Evolutionary conservation across 2,113 vertebrate genomes (phyloP).

Genomic region (Melozone crissalis): DNA sequence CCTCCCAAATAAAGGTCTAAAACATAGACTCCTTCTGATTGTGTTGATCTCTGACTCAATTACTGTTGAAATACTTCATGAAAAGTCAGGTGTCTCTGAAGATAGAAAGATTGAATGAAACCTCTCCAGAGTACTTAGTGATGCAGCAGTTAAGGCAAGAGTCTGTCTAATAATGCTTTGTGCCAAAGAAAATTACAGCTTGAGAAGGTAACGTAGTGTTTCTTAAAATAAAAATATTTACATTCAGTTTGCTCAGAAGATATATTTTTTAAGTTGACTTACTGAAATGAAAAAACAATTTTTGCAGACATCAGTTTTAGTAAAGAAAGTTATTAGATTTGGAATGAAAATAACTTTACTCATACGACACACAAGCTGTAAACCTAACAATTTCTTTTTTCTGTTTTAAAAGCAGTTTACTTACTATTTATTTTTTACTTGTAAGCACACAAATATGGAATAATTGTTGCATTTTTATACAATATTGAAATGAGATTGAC

Average conservation of each 20-base stretch:
- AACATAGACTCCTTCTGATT: not conserved
- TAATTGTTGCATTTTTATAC: not conserved
- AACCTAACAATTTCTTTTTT: not conserved
- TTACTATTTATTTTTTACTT: not conserved
- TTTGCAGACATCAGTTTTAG: not conserved
- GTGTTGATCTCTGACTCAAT: not conserved
- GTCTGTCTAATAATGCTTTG: not conserved
- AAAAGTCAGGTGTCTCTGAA: not conserved
- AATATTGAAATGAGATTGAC: not conserved
- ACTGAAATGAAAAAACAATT: not conserved
- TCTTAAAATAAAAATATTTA: constrained; percentile 1
- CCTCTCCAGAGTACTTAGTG: not conserved
- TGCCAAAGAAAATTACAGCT: not conserved
- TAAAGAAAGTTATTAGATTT: not conserved
- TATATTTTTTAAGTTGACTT: not conserved
- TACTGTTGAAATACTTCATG: not conserved
- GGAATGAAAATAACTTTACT: not conserved
- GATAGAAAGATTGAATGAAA: not conserved
- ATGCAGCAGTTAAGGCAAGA: not conserved
- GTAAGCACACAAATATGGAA: not conserved
- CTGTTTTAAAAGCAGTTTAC: not conserved
- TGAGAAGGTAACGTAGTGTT: not conserved
- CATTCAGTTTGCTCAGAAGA: not conserved
- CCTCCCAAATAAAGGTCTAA: not conserved
- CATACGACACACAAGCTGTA: not conserved